Conservation (phyloP, 2,888 invertebrate species). For the Amphipoea lucens region DNA sequence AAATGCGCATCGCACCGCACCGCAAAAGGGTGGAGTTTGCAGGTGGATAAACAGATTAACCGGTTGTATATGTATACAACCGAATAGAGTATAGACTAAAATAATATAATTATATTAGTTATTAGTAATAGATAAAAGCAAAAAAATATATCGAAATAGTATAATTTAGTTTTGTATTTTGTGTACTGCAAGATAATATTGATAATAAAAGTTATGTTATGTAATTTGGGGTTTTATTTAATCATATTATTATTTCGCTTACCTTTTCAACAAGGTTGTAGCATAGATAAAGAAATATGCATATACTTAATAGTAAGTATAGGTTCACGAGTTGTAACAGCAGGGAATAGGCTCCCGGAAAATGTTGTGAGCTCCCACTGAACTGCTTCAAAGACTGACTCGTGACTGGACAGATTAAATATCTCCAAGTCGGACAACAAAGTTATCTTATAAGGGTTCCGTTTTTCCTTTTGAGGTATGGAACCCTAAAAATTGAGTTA, state of each 20-base stretch:
- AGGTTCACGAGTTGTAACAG: neutral
- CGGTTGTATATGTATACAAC: conserved; percentile 11
- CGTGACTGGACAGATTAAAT: neutral
- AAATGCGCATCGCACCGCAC: too few relatives aligned
- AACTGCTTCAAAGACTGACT: neutral
- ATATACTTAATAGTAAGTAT: neutral
- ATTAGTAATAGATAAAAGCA: conserved; percentile 54
- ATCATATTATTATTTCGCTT: neutral
- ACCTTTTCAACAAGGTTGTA: neutral
- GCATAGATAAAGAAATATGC: neutral
- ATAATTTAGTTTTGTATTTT: conserved; percentile 86
- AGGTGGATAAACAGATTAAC: too few relatives aligned
- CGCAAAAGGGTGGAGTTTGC: too few relatives aligned
- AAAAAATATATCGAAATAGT: conserved; percentile 64
- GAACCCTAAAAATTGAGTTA: too few relatives aligned
- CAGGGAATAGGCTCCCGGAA: neutral
- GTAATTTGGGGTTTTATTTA: conserved; percentile 52
- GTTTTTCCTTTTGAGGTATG: too few relatives aligned
- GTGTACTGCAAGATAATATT: conserved; percentile 74
- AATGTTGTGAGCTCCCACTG: neutral
- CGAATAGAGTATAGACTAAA: conserved; percentile 24
- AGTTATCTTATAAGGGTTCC: too few relatives aligned
- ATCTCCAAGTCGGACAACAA: neutral
- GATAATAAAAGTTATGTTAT: conserved; percentile 68
- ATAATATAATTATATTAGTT: neutral